Evolutionary conservation across 2,113 vertebrate species (phyloP).

Genomic region (Phalacrocorax aristotelis): DNA sequence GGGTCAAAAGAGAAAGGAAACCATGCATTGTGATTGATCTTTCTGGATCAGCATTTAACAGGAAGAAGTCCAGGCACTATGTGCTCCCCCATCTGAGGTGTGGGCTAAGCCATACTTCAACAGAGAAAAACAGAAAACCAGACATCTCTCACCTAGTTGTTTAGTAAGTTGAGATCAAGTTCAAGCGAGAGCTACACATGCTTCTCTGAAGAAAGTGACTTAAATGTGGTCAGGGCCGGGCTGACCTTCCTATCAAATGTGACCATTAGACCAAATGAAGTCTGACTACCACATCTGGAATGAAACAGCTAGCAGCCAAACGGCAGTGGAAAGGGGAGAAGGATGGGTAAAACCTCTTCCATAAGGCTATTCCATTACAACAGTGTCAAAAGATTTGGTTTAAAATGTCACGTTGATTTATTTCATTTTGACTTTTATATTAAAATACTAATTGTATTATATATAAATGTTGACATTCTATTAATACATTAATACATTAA

Average conservation of each 20-base stretch:
- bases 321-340: neutral
- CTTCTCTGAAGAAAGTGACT: neutral
- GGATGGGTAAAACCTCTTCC: neutral
- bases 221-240: neutral
- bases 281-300: neutral
- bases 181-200: neutral
- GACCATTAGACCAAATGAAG: neutral
- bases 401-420: constrained; percentile 3
- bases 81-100: neutral
- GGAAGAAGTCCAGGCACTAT: neutral
- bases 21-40: neutral
- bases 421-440: constrained; percentile 19
- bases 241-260: neutral
- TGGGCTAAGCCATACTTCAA: neutral
- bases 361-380: neutral
- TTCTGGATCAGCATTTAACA: neutral
- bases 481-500: constrained; percentile 39
- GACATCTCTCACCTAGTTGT: neutral
- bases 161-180: neutral
- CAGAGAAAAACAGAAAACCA: neutral
- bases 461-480: constrained; percentile 24
- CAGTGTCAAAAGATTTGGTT: neutral
- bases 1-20: neutral
- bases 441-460: constrained; percentile 40
- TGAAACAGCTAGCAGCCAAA: neutral